Base-by-base conservation (phyloP, 1,140 invertebrate species). In the Subanguina moxae region DNA sequence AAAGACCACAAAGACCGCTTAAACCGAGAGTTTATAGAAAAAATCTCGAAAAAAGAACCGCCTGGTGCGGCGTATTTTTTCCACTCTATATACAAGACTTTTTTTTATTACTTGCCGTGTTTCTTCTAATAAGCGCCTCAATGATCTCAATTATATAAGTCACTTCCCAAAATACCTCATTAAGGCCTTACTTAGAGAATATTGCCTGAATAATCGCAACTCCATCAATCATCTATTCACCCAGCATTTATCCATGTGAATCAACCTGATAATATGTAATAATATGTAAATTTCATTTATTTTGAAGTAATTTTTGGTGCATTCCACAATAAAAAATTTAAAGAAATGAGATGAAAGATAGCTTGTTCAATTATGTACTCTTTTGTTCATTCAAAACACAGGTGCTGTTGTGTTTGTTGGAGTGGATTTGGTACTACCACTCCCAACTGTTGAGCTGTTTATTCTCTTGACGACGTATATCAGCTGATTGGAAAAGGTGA, bases 1-100 rank as follows among this genome's bases (percentile, higher is more conserved):
- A 30, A 61, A 61, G 58, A 61, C 58, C 28, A 61, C 58, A 19
- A 61, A 61, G n/a, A 30, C 58, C n/a, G n/a, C 19, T 21, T 61
- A 61, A 52, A 25, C n/a, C 48, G 17, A 52, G 15, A 3, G 32
- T 38, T 38, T 38, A n/a, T 11, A 38, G 32, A 38, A n/a, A n/a
- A n/a, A n/a, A n/a, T n/a, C n/a, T n/a, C 32, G 3, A 38, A 38
- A 38, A 38, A 38, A 11, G 32, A 38, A 38, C 32, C 32, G 32
- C 32, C 32, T 38, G 32, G 32, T 38, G 32, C 32, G 32, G 32
- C 32, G 32, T 38, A 38, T 38, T 38, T 38, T n/a, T n/a, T n/a
- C n/a, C n/a, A n/a, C n/a, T n/a, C n/a, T n/a, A n/a, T n/a, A n/a
- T n/a, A n/a, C n/a, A n/a, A n/a, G n/a, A n/a, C n/a, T n/a, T n/a